Evolutionary conservation across 2,888 invertebrate species (phyloP).

Genomic region (Eubasilissa splendida): DNA sequence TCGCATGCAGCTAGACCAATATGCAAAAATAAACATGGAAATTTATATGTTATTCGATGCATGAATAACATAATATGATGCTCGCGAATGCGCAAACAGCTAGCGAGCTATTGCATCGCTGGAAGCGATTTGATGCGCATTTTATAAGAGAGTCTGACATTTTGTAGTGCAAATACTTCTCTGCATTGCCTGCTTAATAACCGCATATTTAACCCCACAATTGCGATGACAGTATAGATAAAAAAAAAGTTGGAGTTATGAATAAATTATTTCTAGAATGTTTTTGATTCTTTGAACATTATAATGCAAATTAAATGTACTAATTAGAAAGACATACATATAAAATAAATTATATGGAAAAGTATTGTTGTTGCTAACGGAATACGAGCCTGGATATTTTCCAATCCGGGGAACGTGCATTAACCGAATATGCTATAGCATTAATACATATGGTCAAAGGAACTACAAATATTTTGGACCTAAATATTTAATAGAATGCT

Average conservation of each 20-base stretch:
- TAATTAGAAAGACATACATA: too few relatives aligned
- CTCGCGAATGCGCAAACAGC: constrained; percentile 2
- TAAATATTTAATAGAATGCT: too few relatives aligned
- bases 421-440: too few relatives aligned
- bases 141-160: constrained; percentile 20
- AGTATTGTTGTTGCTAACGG: too few relatives aligned
- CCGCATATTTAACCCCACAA: not conserved
- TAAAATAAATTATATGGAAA: too few relatives aligned
- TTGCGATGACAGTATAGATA: not conserved
- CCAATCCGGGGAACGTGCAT: too few relatives aligned
- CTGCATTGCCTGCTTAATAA: constrained; percentile 12
- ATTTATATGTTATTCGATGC: constrained; percentile 3
- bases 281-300: too few relatives aligned
- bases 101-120: not conserved
- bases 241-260: not conserved
- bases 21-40: not conserved
- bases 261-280: too few relatives aligned
- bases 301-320: too few relatives aligned
- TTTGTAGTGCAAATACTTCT: constrained; percentile 1
- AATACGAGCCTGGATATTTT: too few relatives aligned
- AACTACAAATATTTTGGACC: too few relatives aligned
- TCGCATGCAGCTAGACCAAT: not conserved
- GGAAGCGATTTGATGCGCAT: constrained; percentile 29
- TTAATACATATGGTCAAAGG: too few relatives aligned
- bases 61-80: constrained; percentile 13